phyloP scores from a whole-genome alignment of 1,140 invertebrate species.

The Micrasema longulum region DNA sequence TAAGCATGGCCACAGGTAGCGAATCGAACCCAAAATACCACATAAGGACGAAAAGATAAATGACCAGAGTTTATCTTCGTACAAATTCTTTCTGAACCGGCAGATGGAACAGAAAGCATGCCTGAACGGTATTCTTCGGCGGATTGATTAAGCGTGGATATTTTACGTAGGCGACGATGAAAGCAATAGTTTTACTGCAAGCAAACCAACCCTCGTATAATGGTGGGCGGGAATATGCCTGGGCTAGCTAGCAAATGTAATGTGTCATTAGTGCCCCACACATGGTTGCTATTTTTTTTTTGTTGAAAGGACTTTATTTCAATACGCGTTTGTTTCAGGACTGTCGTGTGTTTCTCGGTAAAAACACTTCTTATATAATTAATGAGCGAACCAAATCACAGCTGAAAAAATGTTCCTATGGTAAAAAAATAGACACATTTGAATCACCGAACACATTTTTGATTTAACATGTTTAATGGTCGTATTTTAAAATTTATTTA shows the following conservation, averaged over 20 bases:
- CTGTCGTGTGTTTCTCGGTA: slow-evolving; percentile 25
- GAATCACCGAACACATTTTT: too few species aligned
- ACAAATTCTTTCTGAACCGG: too few species aligned
- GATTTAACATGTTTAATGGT: too few species aligned
- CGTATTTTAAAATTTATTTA: too few species aligned
- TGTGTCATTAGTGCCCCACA: slow-evolving; percentile 44
- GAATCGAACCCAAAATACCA: not conserved
- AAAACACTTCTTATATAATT: slow-evolving; percentile 21
- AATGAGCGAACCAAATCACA: slow-evolving; percentile 17
- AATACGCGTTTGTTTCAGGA: slow-evolving; percentile 24
- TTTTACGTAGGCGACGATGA: slow-evolving; percentile 36
- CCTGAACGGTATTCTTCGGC: slow-evolving; percentile 7
- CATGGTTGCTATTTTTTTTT: slow-evolving; percentile 33
- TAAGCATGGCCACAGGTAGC: not conserved
- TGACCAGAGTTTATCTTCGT: not conserved
- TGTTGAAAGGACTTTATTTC: slow-evolving; percentile 1
- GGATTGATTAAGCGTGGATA: not conserved
- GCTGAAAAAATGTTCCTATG: slow-evolving; percentile 9
- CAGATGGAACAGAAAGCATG: not conserved
- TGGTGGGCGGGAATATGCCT: slow-evolving; percentile 7
- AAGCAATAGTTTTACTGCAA: slow-evolving; percentile 50
- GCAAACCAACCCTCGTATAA: slow-evolving; percentile 22
- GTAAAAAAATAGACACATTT: too few species aligned
- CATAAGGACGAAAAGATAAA: not conserved
- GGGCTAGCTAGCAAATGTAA: slow-evolving; percentile 35